Percentiles rank a stretch among this genome's conserved stretches.
phyloP scores from a whole-genome alignment of 2,797 vertebrate species.

The Varecia variegata region DNA sequence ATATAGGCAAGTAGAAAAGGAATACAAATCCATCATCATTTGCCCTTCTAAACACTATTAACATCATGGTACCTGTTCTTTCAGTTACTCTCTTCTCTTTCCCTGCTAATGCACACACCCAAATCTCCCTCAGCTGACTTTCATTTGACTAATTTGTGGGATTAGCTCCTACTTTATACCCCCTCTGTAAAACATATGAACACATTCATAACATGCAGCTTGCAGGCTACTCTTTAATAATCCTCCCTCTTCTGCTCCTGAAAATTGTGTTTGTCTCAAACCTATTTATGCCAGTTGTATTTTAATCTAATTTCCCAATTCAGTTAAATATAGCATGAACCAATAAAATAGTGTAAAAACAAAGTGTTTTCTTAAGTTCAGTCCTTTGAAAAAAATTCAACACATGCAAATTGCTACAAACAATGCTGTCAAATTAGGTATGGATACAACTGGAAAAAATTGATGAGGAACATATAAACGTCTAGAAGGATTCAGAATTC shows the following conservation, averaged over 20 bases:
- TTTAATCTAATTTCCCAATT: constrained; percentile 73
- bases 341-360: constrained; percentile 49
- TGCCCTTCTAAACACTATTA: background rate
- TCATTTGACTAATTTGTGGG: background rate
- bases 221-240: background rate
- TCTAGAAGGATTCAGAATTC: constrained; percentile 13
- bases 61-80: background rate
- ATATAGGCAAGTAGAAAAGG: background rate
- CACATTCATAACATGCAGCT: background rate
- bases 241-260: background rate
- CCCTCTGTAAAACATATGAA: background rate
- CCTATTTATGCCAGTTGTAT: constrained; percentile 46
- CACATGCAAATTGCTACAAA: constrained; percentile 62
- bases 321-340: constrained; percentile 60
- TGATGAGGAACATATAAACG: background rate
- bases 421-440: constrained; percentile 59
- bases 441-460: background rate
- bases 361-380: constrained; percentile 51
- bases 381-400: constrained; percentile 35
- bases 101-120: background rate
- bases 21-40: background rate
- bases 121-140: background rate
- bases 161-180: background rate
- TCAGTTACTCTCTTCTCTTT: background rate
- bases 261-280: constrained; percentile 52